Conservation (phyloP, 2,888 invertebrate species). For the Protodeltote pygarga region DNA sequence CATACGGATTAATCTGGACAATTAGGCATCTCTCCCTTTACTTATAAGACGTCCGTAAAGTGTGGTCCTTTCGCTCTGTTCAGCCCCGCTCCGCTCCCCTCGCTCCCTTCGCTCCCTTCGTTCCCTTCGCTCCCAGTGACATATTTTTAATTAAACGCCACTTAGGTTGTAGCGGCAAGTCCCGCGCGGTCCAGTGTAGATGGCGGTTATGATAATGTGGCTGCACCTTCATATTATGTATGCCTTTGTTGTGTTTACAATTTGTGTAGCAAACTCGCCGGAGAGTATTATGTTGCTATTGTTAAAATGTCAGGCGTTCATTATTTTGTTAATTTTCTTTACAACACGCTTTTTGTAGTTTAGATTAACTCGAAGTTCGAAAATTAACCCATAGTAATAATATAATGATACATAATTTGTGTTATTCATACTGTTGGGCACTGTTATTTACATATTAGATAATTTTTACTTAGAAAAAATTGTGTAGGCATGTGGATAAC, state of each 20-base stretch:
- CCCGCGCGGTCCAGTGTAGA: conserved; percentile 33
- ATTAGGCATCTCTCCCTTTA: conserved; percentile 16
- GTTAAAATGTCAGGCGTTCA: conserved; percentile 30
- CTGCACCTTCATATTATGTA: conserved; percentile 41
- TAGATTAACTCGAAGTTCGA: too few species aligned
- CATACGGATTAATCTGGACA: background rate
- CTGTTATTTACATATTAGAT: too few species aligned
- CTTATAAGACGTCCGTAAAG: conserved; percentile 38
- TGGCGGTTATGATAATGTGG: conserved; percentile 43
- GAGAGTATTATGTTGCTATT: conserved; percentile 39
- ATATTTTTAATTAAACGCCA: conserved; percentile 82
- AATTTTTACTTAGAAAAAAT: too few species aligned
- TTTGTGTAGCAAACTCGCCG: conserved; percentile 28
- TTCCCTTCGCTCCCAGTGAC: conserved; percentile 58
- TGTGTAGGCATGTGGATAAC: too few species aligned
- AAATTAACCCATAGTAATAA: too few species aligned
- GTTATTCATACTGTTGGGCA: too few species aligned
- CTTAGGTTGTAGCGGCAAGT: conserved; percentile 56
- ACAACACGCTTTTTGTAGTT: too few species aligned
- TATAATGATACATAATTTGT: too few species aligned
- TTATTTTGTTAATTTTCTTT: conserved; percentile 8
- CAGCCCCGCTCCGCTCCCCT: conserved; percentile 3
- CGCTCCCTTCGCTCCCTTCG: conserved; percentile 7
- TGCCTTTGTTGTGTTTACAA: conserved; percentile 25
- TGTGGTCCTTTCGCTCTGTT: too few species aligned